These are phyloP conservation scores for Sebastes kiyomatsui DNA, from an alignment of 2,797 vertebrate genomes.

Conservation along the genomic window DNA sequence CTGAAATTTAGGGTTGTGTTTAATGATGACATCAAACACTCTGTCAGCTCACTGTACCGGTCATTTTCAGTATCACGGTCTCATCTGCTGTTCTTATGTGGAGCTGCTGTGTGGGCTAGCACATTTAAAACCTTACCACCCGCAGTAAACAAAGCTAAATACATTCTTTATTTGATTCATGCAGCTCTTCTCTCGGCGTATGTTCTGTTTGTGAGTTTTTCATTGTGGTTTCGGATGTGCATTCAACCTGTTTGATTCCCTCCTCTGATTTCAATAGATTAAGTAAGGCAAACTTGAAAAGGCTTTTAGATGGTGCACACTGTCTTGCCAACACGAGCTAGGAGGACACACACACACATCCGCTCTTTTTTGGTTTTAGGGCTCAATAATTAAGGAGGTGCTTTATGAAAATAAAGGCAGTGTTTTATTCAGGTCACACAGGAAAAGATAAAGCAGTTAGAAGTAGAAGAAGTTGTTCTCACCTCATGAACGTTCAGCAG, in stretches of 20 bases:
- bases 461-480: slow-evolving; percentile 25
- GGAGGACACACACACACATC: slow-evolving; percentile 5
- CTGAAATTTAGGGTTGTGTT: slow-evolving; percentile 10
- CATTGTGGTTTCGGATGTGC: slow-evolving; percentile 33
- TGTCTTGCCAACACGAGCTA: slow-evolving; percentile 15
- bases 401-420: slow-evolving; percentile 43
- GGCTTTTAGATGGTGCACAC: slow-evolving; percentile 25
- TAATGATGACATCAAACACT: slow-evolving; percentile 32
- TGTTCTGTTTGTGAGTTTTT: slow-evolving; percentile 12
- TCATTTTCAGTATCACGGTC: slow-evolving; percentile 5
- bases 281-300: slow-evolving; percentile 50
- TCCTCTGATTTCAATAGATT: slow-evolving; percentile 42
- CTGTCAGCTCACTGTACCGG: neutral
- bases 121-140: slow-evolving; percentile 8
- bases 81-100: slow-evolving; percentile 18
- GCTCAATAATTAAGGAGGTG: slow-evolving; percentile 52
- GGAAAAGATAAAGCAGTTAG: slow-evolving; percentile 29
- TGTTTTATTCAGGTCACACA: slow-evolving; percentile 51
- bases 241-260: slow-evolving; percentile 41
- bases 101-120: slow-evolving; percentile 14
- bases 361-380: slow-evolving; percentile 33
- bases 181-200: slow-evolving; percentile 29
- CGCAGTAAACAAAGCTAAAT: slow-evolving; percentile 36
- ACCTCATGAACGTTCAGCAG: slow-evolving; percentile 26
- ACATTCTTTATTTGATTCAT: slow-evolving; percentile 46